These are phyloP conservation scores for Vulpes ferrilata DNA, from an alignment of 2,113 vertebrate species.

Conservation along the genomic window DNA sequence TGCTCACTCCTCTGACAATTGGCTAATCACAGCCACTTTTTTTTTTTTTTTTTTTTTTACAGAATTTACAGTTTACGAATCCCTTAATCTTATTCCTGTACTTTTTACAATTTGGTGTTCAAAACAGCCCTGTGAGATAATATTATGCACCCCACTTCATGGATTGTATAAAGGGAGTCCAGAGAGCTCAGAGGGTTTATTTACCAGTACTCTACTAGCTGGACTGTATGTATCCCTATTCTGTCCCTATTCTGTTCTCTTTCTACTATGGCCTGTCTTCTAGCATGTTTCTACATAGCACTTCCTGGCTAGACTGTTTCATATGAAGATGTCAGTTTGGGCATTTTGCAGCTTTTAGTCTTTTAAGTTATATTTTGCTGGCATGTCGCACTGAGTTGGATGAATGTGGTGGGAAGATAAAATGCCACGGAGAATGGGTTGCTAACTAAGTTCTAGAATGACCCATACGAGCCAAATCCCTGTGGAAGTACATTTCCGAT, in stretches of 20 bases:
- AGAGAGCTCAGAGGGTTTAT: not conserved
- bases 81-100: not conserved
- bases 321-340: not conserved
- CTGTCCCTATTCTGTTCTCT: not conserved
- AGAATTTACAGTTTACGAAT: not conserved
- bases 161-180: not conserved
- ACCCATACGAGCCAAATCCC: not conserved
- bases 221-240: rapidly evolving
- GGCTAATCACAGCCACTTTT: not conserved
- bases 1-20: not conserved
- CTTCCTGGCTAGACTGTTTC: not conserved
- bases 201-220: not conserved
- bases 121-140: not conserved
- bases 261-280: not conserved
- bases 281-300: not conserved
- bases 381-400: not conserved
- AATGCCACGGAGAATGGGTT: not conserved
- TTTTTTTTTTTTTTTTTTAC: not conserved
- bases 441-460: not conserved
- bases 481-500: not conserved
- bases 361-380: not conserved
- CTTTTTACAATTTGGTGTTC: not conserved
- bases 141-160: not conserved
- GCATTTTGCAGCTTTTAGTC: not conserved
- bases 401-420: not conserved